phyloP scores from a whole-genome alignment of 2,888 invertebrate species.

The Ochropleura leucogaster region DNA sequence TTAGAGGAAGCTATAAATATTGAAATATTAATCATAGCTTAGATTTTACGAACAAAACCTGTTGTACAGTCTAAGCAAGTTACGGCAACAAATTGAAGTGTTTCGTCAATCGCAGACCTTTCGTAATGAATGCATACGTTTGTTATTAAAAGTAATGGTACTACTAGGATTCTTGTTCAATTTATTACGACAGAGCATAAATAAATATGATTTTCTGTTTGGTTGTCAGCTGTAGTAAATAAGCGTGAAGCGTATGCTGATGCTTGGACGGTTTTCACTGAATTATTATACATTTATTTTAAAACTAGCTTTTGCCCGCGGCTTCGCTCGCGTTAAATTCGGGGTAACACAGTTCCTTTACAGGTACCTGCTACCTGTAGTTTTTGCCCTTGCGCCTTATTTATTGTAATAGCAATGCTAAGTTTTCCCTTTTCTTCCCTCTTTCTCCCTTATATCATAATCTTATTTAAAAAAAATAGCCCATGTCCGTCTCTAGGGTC shows the following conservation, averaged over 20 bases:
- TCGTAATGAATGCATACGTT: conserved; percentile 45
- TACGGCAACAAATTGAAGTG: conserved; percentile 17
- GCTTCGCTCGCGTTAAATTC: no score
- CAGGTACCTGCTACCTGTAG: no score
- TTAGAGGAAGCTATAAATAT: conserved; percentile 50
- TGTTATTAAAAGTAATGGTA: conserved; percentile 34
- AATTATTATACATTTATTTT: no score
- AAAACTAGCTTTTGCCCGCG: no score
- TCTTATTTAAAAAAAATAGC: no score
- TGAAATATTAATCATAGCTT: conserved; percentile 29
- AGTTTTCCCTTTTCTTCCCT: no score
- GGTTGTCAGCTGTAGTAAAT: conserved; percentile 10
- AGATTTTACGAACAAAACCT: conserved; percentile 35
- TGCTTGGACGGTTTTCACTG: background rate
- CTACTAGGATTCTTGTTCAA: conserved; percentile 45
- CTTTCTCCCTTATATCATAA: no score
- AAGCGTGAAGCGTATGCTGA: background rate
- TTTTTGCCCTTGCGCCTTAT: no score
- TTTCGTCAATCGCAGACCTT: conserved; percentile 53
- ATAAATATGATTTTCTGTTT: conserved; percentile 19
- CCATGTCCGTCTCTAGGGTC: no score
- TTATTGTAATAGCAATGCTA: no score
- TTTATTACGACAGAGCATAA: conserved; percentile 53
- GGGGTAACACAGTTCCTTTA: no score
- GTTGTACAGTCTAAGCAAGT: conserved; percentile 14